phyloP scores from a whole-genome alignment of 1,140 invertebrate species.

The Euwallacea similis region DNA sequence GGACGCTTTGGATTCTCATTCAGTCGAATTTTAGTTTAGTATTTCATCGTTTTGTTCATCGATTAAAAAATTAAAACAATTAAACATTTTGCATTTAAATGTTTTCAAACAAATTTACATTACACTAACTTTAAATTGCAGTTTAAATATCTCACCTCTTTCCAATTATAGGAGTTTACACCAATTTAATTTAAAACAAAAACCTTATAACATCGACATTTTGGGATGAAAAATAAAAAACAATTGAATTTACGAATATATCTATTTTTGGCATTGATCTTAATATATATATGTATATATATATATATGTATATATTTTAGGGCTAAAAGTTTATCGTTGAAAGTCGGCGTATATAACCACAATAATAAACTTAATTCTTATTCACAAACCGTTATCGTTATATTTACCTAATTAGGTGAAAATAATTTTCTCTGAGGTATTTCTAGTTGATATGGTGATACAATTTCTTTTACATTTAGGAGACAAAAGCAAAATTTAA shows the following conservation, averaged over 20 bases:
- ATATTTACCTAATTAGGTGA: no score
- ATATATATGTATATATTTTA: not conserved
- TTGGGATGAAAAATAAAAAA: slow-evolving; percentile 1
- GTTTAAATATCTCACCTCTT: not conserved
- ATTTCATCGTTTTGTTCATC: no score
- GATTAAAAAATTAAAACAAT: not conserved
- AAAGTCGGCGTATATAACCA: not conserved
- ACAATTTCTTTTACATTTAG: not conserved
- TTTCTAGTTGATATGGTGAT: not conserved
- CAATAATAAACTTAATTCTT: not conserved
- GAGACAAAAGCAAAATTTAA: not conserved
- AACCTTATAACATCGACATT: not conserved
- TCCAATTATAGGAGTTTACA: not conserved
- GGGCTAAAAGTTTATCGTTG: slow-evolving; percentile 8
- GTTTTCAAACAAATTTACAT: slow-evolving; percentile 1
- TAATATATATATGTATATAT: not conserved
- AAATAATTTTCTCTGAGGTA: not conserved
- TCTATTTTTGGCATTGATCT: slow-evolving; percentile 25
- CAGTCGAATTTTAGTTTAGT: no score
- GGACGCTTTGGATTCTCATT: not conserved
- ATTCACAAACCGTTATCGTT: not conserved
- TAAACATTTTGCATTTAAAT: slow-evolving; percentile 1
- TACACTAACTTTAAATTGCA: not conserved
- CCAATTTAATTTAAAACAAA: not conserved
- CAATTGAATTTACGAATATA: slow-evolving; percentile 21